These are phyloP conservation scores for Labrus mixtus DNA, from an alignment of 2,113 vertebrate species.

Conservation along the genomic window DNA sequence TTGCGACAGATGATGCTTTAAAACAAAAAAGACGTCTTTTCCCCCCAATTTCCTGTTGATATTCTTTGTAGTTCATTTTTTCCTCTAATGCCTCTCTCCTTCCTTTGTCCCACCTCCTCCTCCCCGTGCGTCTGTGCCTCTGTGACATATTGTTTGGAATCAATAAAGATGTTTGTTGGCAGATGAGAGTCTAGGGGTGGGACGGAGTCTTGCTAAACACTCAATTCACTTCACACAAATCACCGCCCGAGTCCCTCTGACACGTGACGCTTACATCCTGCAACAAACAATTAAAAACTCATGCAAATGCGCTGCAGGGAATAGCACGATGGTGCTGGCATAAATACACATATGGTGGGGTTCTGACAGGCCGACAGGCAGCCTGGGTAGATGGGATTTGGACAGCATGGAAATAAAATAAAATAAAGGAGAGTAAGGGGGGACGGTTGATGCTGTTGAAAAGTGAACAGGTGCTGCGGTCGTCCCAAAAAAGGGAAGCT, in stretches of 20 bases:
- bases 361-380: conserved; percentile 45
- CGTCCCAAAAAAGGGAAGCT: neutral
- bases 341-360: conserved; percentile 60
- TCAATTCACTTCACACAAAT: conserved; percentile 73
- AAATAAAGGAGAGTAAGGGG: conserved; percentile 4
- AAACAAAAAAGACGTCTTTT: conserved; percentile 47
- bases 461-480: conserved; percentile 38
- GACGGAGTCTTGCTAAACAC: conserved; percentile 65
- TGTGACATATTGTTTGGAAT: conserved; percentile 70
- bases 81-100: neutral
- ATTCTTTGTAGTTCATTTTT: conserved; percentile 66
- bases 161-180: conserved; percentile 77
- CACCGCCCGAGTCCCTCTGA: conserved; percentile 41
- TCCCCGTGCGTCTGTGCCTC: conserved; percentile 26
- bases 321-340: conserved; percentile 12
- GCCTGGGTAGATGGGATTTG: conserved; percentile 21
- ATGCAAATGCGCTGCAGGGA: conserved; percentile 57
- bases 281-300: conserved; percentile 68
- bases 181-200: conserved; percentile 71
- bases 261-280: conserved; percentile 58
- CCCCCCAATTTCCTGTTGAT: conserved; percentile 66
- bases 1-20: conserved; percentile 67
- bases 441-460: conserved; percentile 18
- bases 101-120: conserved; percentile 26
- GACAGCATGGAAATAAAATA: conserved; percentile 15